Base-by-base conservation (phyloP, 2,888 invertebrate genomes). In the Drosophila ustulata region DNA sequence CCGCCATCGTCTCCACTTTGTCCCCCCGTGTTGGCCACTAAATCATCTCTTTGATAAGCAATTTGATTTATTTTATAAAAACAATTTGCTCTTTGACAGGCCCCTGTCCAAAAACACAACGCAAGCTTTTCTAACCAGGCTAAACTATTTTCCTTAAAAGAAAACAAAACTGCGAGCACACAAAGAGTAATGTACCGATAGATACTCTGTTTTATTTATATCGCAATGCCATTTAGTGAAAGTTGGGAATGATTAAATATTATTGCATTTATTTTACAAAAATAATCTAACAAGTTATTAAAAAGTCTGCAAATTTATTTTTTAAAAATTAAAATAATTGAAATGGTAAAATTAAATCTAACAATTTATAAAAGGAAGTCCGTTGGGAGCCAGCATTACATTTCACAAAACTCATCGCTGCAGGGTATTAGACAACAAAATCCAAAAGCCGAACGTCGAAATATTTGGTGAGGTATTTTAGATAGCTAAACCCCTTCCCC, bases 1-100 rank as follows among this genome's bases (percentile, higher is more conserved):
- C 45, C 34, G 6, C 32, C 41, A 18, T 18, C 18, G 2, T 18
- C 57, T 30, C 52, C 8, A 11, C 43, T 4, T 2, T 18, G 18
- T 18, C 13, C 46, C 32, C 39, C n/a, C 56, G 30, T 23, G 18
- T 45, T 61, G 50, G 56, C 81, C 80, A 88, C 82, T 83, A 83
- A 83, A 83, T 83, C 88, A 83, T 83, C 82, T 82, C 88, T 88
- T 84, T 84, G 83, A 84, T 84, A 88, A 83, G 88, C 83, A 88
- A 88, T 84, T 84, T 84, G 88, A 84, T 84, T 84, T 84, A 84
- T 84, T 82, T 84, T 85, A 57, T 64, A 79, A 85, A 88, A 83
- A 83, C 86, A 85, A 83, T 77, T 85, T 69, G 69, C 72, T 72
- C 78, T 85, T 85, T 88, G 80, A 64, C 79, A 78, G 71, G 75